Evolutionary conservation across 2,797 vertebrate species (phyloP), one percentile per base, ranked within the genome.

Genomic region (Acestrorhynchus altus): DNA sequence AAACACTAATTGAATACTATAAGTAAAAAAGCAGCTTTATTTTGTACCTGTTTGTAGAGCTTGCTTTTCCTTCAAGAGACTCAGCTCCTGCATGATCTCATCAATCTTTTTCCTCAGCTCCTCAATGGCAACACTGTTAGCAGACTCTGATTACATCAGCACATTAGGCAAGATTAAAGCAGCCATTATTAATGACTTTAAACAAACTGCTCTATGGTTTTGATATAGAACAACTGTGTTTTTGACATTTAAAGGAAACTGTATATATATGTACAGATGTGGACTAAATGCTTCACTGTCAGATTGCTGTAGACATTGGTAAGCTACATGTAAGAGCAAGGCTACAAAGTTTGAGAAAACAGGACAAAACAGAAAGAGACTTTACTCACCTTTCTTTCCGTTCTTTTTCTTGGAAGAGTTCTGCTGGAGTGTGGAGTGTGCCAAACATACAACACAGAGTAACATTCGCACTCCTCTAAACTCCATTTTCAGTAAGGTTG

Each of bases 41-140:
- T 51, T 31, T 54, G 12, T 93, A 99, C 97, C 95, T 80, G 95
- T 94, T 82, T 98, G 96, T 75, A 99, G 90, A 1, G 97, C 96
- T 85, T 98, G 96, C 56, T 95, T 94, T 87, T 99, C 96, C 87
- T 98, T 99, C 85, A 99, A 64, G 49, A 96, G 70, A 42, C 91
- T 92, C 81, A 99, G 90, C 83, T 99, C 97, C 79, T 93, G 90
- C 60, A 92, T 81, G 78, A 99, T 93, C 76, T 90, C 91, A 72
- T 95, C 87, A 75, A 99, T 87, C 88, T 93, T 92, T 82, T 88
- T 93, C 87, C 94, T 96, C 86, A 99, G 86, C 80, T 97, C 95
- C 88, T 98, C 96, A 16, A 97, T 91, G 60, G 94, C 93, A 90
- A 93, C 93, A 0, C 84, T 88, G 76, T 75, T 96, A 26, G 77